A percentile compares a stretch with the other conserved stretches of the same genome.
Conservation (phyloP, 2,888 invertebrate genomes). For the Clanis bilineata region DNA sequence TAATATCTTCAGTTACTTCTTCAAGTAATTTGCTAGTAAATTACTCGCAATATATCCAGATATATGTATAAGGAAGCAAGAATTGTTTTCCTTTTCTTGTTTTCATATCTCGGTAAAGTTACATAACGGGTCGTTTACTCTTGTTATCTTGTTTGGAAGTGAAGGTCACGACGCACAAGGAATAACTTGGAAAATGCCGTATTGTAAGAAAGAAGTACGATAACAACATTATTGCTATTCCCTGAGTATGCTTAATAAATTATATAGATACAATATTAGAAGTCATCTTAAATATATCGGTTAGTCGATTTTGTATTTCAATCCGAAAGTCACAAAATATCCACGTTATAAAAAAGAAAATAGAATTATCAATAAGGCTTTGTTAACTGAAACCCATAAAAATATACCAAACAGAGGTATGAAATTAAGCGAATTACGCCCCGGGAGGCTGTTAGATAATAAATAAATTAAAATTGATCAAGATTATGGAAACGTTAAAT, state of each 20-base stretch:
- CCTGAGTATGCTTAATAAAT: too few relatives aligned
- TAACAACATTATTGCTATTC: too few relatives aligned
- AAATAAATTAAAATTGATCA: constrained; percentile 4
- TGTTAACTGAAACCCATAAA: not conserved
- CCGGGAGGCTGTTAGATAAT: not conserved
- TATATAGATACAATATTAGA: too few relatives aligned
- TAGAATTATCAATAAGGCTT: too few relatives aligned
- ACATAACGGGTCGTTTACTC: not conserved
- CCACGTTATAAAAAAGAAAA: too few relatives aligned
- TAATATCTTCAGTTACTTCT: too few relatives aligned
- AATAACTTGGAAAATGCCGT: not conserved
- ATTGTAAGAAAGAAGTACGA: too few relatives aligned
- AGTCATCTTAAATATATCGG: too few relatives aligned
- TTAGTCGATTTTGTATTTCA: too few relatives aligned
- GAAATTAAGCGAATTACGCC: too few relatives aligned
- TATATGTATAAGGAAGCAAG: not conserved
- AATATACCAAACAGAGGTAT: not conserved
- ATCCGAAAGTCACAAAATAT: too few relatives aligned
- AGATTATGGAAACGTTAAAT: not conserved
- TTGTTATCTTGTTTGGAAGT: not conserved
- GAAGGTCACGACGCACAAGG: not conserved
- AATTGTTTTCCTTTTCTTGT: not conserved
- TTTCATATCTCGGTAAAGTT: not conserved
- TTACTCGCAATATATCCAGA: not conserved
- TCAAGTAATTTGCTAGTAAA: not conserved